Percentiles rank a stretch among this genome's conserved stretches.
Evolutionary conservation across 2,113 vertebrate genomes (phyloP).

Genomic region (Malurus cyaneus): DNA sequence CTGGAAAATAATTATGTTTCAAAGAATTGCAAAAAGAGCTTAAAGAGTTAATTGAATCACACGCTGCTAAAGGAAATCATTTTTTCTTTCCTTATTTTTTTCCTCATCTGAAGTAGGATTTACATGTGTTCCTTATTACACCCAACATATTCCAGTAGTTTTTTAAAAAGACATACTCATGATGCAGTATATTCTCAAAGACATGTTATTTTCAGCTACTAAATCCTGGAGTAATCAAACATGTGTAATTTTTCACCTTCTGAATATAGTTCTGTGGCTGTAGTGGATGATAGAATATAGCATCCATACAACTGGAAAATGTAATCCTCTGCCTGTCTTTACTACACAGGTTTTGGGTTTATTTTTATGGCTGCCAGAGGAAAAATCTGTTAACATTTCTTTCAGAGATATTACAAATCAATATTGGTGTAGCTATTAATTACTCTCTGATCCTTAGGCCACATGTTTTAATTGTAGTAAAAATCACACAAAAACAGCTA

Average conservation of each 20-base stretch:
- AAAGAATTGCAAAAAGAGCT: not conserved
- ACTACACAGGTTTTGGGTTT: not conserved
- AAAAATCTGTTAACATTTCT: not conserved
- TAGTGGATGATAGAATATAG: not conserved
- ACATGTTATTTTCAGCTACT: conserved; percentile 26
- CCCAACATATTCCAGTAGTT: not conserved
- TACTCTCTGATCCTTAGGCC: not conserved
- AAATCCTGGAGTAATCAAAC: conserved; percentile 3
- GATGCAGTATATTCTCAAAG: not conserved
- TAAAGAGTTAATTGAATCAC: conserved; percentile 22
- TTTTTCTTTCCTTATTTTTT: not conserved
- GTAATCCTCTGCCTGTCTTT: not conserved
- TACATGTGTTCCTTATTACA: conserved; percentile 42
- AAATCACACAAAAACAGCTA: not conserved
- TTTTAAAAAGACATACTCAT: not conserved
- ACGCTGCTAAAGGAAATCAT: not conserved
- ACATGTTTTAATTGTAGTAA: not conserved
- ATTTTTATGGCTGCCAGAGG: not conserved
- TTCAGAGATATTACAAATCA: not conserved
- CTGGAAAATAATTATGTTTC: not conserved
- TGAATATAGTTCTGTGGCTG: not conserved
- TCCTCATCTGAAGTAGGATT: conserved; percentile 8
- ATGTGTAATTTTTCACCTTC: not conserved
- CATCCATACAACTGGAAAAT: not conserved
- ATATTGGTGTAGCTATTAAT: not conserved